Base-by-base conservation (phyloP, 2,888 invertebrate genomes). In the Anarsia innoxiella region DNA sequence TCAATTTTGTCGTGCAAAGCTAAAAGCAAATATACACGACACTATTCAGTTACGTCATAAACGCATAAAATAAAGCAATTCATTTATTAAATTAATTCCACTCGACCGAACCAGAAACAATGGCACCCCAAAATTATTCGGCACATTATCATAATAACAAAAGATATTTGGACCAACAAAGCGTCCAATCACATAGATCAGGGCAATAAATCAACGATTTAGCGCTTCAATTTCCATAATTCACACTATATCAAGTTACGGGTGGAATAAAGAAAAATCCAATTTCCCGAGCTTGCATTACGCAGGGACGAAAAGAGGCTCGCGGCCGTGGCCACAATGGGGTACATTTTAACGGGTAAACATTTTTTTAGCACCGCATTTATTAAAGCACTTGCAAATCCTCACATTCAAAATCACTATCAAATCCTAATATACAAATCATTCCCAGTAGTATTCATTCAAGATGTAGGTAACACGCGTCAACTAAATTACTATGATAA, bases 231-330 rank as follows among this genome's bases (percentile, higher is more conserved):
- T 82, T 82, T 80, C 70, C 80, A 83, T 82, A 82, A 82, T 82
- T 82, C 82, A 82, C 74, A 72, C 78, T 74, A 76, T 80, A 82
- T 80, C 80, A 79, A 80, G 73, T 80, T 77, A 76, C 73, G 59
- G 58, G 56, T 9, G 16, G 72, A 70, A 78, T 77, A 78, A 80
- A 79, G 79, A 82, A 82, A 82, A 80, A 80, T 76, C 79, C 80
- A 82, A 83, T 82, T 83, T 82, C 76, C 80, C 69, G 57, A 53
- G 69, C 69, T 71, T 76, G 73, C 77, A 75, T 74, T 75, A 74
- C 68, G 56, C 23, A 54, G 63, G 8, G 19, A 19, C 57, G 64
- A 47, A 54, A 58, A 59, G 52, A 61, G 53, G 56, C 53, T 48
- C 45, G n/a, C 19, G 25, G 25, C 12, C 6, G n/a, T 8, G 23